These are phyloP conservation scores for Urocyon cinereoargenteus DNA, from an alignment of 2,797 vertebrate species.

Conservation along the genomic window DNA sequence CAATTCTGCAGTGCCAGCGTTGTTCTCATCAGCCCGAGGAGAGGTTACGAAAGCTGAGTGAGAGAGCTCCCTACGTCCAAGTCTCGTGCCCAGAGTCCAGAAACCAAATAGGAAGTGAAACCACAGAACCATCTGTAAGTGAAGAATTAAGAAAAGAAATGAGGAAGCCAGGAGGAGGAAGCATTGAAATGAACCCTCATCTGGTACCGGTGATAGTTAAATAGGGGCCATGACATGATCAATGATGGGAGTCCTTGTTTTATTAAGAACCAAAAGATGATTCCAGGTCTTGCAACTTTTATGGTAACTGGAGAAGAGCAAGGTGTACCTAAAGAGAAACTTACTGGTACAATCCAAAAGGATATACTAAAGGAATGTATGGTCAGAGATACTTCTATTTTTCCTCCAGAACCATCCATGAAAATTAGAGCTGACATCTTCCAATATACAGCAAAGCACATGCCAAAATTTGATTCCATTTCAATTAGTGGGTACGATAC, in stretches of 20 bases:
- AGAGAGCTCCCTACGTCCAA: neutral
- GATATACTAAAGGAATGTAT: constrained; percentile 99
- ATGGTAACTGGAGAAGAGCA: constrained; percentile 98
- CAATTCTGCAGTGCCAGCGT: accelerated
- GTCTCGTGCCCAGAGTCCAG: constrained; percentile 22
- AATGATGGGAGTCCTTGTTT: neutral
- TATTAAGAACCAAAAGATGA: neutral
- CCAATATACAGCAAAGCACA: constrained; percentile 94
- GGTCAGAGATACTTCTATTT: constrained; percentile 98
- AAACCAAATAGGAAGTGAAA: constrained; percentile 75
- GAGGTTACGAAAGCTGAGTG: neutral
- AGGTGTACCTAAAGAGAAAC: constrained; percentile 93
- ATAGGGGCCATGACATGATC: neutral
- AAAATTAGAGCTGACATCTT: constrained; percentile 97
- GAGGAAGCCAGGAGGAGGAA: constrained; percentile 73
- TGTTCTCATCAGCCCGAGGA: neutral
- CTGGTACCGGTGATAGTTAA: neutral
- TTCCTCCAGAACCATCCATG: constrained; percentile 98
- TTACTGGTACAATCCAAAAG: constrained; percentile 98
- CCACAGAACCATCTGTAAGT: constrained; percentile 50
- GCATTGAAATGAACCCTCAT: neutral
- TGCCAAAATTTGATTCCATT: neutral
- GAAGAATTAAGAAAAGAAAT: constrained; percentile 68
- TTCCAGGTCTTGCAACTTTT: constrained; percentile 93
- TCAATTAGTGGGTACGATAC: neutral